Evolutionary conservation across 1,140 invertebrate species (phyloP).

Genomic region (Charaxes varanes): DNA sequence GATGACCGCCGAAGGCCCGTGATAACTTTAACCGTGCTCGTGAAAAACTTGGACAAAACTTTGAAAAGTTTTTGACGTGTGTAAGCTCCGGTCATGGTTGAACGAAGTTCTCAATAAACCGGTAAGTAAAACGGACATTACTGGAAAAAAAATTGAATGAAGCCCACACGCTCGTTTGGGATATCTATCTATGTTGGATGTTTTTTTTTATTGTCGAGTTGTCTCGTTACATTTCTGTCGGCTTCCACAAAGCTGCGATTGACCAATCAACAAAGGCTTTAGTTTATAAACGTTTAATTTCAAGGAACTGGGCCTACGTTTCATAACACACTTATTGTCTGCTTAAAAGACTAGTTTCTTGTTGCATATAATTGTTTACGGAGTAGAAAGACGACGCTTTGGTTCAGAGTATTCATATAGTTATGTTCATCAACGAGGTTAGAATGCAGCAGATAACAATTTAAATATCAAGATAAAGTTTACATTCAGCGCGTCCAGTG

Average conservation of each 20-base stretch:
- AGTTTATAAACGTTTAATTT: conserved; percentile 29
- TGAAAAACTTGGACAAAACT: conserved; percentile 31
- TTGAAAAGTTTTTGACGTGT: conserved; percentile 51
- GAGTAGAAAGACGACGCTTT: conserved; percentile 5
- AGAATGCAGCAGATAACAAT: too few relatives aligned
- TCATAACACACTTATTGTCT: conserved; percentile 25
- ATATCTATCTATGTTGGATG: conserved; percentile 6
- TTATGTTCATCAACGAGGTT: too few relatives aligned
- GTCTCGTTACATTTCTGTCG: conserved; percentile 25
- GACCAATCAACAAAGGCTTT: conserved; percentile 25
- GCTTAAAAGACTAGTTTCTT: conserved; percentile 15
- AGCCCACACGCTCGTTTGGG: conserved; percentile 6
- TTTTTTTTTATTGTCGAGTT: conserved; percentile 7
- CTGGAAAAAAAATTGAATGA: conserved; percentile 44
- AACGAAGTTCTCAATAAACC: conserved; percentile 56
- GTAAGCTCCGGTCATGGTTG: conserved; percentile 48
- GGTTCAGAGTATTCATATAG: neutral
- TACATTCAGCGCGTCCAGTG: too few relatives aligned
- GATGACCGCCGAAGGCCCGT: conserved; percentile 15
- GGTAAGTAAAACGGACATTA: conserved; percentile 61
- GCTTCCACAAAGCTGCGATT: conserved; percentile 21
- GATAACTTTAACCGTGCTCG: conserved; percentile 29
- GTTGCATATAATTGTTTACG: conserved; percentile 15
- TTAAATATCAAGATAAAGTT: too few relatives aligned
- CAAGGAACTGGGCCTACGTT: conserved; percentile 21